Evolutionary conservation across 2,113 vertebrate species (phyloP), one percentile per base, ranked within the genome.

Genomic region (Poicephalus gulielmi): DNA sequence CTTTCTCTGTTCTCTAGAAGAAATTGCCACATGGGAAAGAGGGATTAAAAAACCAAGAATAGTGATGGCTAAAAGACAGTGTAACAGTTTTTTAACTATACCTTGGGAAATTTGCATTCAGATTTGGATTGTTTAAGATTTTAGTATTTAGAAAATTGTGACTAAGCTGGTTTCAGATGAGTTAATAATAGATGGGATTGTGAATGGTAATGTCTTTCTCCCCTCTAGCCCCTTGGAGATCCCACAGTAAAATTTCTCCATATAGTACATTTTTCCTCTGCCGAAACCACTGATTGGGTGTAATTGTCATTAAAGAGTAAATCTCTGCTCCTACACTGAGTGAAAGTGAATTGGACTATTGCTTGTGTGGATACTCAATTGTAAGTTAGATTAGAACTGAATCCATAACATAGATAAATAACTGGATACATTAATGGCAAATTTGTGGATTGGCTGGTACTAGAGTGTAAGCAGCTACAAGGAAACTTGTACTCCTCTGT

Each of bases 91-190:
- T 84, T 85, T 57, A 23, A n/a, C 11, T 9, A 3, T 10, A 1
- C 17, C 7, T 39, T 22, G 2, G 9, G 0, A 1, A 62, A 75
- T 35, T 10, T 31, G 5, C 4, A 3, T 31, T 60, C 49, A 81
- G 11, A 17, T 52, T 9, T 27, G 13, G 9, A 15, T 74, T 78
- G 12, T 47, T 75, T 46, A 49, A 53, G 33, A 18, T 80, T 68
- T 83, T 27, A 11, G 11, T 8, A 80, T 77, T 68, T 46, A 17
- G 23, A 9, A 73, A n/a, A 39, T 55, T 30, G 8, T 33, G 31
- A 60, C 63, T 43, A 59, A 71, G 15, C 30, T 75, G 19, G 6
- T 57, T 70, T 70, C 55, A 71, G 23, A n/a, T 64, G 47, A 71
- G 11, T 49, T 60, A 60, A 10, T 16, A 59, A 49, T 18, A 67